Percentiles rank a stretch among this genome's conserved stretches.
Conservation (phyloP, 2,113 vertebrate genomes). For the Bufo bufo region DNA sequence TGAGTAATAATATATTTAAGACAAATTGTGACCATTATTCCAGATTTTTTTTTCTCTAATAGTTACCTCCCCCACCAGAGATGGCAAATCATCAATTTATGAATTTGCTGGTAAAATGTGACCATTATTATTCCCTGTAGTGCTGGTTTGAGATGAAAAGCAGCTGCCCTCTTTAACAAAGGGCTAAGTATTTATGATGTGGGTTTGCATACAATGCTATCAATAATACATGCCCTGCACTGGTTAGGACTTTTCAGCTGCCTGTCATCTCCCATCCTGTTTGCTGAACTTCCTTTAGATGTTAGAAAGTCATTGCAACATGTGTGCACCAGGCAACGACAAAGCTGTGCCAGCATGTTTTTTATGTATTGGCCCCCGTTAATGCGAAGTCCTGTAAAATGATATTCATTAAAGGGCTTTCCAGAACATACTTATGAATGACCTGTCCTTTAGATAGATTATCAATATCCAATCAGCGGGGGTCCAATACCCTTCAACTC, state of each 20-base stretch:
- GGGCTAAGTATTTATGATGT: slow-evolving; percentile 36
- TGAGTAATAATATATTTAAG: too few relatives aligned
- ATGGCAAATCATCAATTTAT: slow-evolving; percentile 7
- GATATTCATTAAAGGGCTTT: too few relatives aligned
- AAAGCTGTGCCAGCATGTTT: background rate
- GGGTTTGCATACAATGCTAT: slow-evolving; percentile 27
- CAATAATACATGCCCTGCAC: background rate
- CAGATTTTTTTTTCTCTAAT: background rate
- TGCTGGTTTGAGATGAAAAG: slow-evolving; percentile 10
- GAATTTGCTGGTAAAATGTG: background rate
- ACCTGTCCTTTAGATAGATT: too few relatives aligned
- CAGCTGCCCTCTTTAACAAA: slow-evolving; percentile 11
- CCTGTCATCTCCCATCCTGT: slow-evolving; percentile 4
- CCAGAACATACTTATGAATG: too few relatives aligned
- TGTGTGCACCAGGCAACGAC: background rate
- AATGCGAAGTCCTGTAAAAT: background rate
- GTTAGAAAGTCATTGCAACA: background rate
- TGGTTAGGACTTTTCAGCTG: slow-evolving; percentile 36
- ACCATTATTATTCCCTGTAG: slow-evolving; percentile 20
- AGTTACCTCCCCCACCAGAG: background rate
- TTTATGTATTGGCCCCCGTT: background rate
- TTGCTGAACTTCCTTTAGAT: background rate
- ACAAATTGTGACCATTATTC: too few relatives aligned
- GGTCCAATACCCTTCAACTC: too few relatives aligned
- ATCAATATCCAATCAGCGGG: too few relatives aligned